Evolutionary conservation across 23 tunicate species (phyloP).

Genomic region (Trididemnum miniatum): DNA sequence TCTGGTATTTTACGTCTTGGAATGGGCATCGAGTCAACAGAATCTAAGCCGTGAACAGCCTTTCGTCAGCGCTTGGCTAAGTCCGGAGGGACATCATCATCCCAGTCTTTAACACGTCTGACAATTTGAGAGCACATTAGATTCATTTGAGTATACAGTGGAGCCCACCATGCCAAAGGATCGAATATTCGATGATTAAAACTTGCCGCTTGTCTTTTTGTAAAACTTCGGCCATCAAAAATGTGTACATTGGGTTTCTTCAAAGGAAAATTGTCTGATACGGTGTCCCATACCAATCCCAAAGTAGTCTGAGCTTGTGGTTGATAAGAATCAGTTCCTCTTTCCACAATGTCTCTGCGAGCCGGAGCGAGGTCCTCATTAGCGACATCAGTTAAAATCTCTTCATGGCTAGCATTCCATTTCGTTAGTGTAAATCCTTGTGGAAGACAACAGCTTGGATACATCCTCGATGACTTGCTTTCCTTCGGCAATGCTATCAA

Average conservation of each 20-base stretch:
- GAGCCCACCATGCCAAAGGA: slow-evolving; percentile 1
- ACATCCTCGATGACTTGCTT: not conserved
- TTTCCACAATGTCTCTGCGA: not conserved
- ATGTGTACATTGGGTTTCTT: not conserved
- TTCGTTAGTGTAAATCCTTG: slow-evolving; percentile 1
- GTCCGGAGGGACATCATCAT: not conserved
- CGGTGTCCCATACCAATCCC: not conserved
- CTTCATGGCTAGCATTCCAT: not conserved
- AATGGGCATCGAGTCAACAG: not conserved
- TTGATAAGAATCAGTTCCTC: not conserved
- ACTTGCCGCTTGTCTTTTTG: not conserved
- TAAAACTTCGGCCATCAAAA: not conserved
- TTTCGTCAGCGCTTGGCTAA: not conserved
- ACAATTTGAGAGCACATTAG: not conserved
- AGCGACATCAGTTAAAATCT: not conserved
- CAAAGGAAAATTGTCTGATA: not conserved
- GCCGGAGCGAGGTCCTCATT: not conserved
- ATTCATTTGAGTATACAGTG: not conserved
- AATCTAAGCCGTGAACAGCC: not conserved
- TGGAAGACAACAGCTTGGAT: not conserved
- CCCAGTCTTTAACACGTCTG: not conserved
- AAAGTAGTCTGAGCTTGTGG: not conserved
- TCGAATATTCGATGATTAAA: not conserved
- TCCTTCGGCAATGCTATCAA: not conserved
- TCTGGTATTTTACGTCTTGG: not conserved